Base-by-base conservation (phyloP, 1,140 invertebrate species). In the Meteorus sp. region DNA sequence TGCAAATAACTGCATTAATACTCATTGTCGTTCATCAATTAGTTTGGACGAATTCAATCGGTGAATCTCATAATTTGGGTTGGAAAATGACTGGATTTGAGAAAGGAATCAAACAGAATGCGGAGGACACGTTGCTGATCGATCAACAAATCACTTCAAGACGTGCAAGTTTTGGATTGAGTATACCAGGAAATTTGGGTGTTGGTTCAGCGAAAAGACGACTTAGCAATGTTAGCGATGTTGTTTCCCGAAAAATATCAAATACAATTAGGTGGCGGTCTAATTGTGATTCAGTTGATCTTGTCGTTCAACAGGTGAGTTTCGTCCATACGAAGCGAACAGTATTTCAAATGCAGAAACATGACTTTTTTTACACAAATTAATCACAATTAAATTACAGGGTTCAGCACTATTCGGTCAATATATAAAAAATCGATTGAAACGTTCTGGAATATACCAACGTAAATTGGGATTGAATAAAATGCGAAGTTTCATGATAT, bases 161-260 rank as follows among this genome's bases (percentile, higher is more conserved):
- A 15, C 17, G 43, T 71, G 22, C 69, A 77, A 3, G 73, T 74
- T n/a, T n/a, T n/a, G n/a, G n/a, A n/a, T n/a, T n/a, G n/a, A n/a
- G n/a, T n/a, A n/a, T n/a, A n/a, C n/a, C n/a, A n/a, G n/a, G n/a
- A n/a, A n/a, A n/a, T n/a, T n/a, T n/a, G n/a, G n/a, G n/a, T 2
- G 72, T 75, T 4, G 72, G 68, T 7, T 74, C 73, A 1, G 81
- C 82, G 0, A 73, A 83, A 15, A 75, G 88, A 37, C 74, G 87
- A 33, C 83, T 89, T 43, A 88, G 86, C 68, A 89, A 88, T 65
- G 87, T 89, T 7, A 85, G 87, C 63, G 87, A 88, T 69, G 87
- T 83, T 1, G 86, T 89, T 1, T 81, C 84, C 2, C 73, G 88
- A 29, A 89, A 89, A 66, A 72, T 90, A 19, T 89, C 87, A 13